Percentiles rank a stretch among this genome's conserved stretches.
phyloP scores from a whole-genome alignment of 2,113 vertebrate genomes.

The Oenanthe oenanthe region DNA sequence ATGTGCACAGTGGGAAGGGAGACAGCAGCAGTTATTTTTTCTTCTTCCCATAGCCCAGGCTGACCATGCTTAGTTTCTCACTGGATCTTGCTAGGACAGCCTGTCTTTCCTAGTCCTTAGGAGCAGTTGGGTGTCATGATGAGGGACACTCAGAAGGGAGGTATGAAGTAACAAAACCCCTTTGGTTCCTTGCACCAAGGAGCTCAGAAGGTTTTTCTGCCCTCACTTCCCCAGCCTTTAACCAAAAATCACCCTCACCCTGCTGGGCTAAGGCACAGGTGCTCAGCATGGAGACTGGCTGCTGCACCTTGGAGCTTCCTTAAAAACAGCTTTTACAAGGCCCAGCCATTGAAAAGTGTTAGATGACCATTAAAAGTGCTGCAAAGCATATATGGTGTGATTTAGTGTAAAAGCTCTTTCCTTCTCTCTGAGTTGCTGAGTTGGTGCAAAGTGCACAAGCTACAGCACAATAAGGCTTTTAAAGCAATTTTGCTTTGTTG shows the following conservation, averaged over 20 bases:
- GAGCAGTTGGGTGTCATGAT: rapidly evolving
- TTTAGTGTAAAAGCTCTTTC: not conserved
- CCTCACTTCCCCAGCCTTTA: not conserved
- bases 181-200: not conserved
- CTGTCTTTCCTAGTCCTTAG: not conserved
- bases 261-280: rapidly evolving
- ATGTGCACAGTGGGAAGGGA: not conserved
- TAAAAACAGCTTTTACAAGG: not conserved
- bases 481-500: not conserved
- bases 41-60: not conserved
- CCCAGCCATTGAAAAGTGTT: not conserved
- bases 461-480: not conserved
- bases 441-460: not conserved
- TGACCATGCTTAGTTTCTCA: not conserved
- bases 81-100: not conserved
- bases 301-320: not conserved
- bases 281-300: not conserved
- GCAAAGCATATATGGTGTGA: not conserved
- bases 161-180: not conserved
- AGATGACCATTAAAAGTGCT: not conserved
- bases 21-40: not conserved
- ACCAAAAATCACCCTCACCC: not conserved
- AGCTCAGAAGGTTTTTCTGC: not conserved
- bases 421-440: not conserved
- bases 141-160: not conserved